Percentiles rank a stretch among this genome's conserved stretches.
These are phyloP conservation scores for Siderastrea siderea DNA, from an alignment of 92 coral and sea anemone genomes.

Conservation along the genomic window DNA sequence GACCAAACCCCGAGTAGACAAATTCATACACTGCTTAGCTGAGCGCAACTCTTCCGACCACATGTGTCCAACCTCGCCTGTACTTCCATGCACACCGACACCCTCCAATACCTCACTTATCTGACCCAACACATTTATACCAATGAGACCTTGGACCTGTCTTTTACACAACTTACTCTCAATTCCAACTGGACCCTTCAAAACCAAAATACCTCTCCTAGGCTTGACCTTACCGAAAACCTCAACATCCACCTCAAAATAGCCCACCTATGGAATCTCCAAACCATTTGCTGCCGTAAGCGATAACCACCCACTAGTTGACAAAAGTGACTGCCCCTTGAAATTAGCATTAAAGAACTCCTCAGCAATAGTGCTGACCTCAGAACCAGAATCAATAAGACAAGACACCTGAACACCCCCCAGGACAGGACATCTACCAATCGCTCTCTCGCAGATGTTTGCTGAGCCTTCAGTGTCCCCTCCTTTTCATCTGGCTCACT, in stretches of 20 bases:
- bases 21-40: too few relatives aligned
- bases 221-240: conserved; percentile 53
- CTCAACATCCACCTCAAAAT: conserved; percentile 70
- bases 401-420: conserved; percentile 65
- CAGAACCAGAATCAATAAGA: conserved; percentile 79
- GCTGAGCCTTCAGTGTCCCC: conserved; percentile 55
- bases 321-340: conserved; percentile 23
- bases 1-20: too few relatives aligned
- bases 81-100: too few relatives aligned
- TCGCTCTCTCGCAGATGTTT: conserved; percentile 16
- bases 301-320: conserved; percentile 43
- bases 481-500: too few relatives aligned
- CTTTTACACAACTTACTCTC: conserved; percentile 4
- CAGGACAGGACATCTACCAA: conserved; percentile 73
- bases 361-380: conserved; percentile 78
- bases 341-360: conserved; percentile 67
- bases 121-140: conserved; percentile 82
- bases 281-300: conserved; percentile 77
- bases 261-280: conserved; percentile 77
- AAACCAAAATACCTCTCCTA: conserved; percentile 68
- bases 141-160: conserved; percentile 72
- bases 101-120: too few relatives aligned
- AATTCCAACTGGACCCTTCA: conserved; percentile 61
- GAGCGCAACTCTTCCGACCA: too few relatives aligned
- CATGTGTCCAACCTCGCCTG: too few relatives aligned